phyloP scores from a whole-genome alignment of 1,140 invertebrate genomes.

The Rhynchophorus ferrugineus region DNA sequence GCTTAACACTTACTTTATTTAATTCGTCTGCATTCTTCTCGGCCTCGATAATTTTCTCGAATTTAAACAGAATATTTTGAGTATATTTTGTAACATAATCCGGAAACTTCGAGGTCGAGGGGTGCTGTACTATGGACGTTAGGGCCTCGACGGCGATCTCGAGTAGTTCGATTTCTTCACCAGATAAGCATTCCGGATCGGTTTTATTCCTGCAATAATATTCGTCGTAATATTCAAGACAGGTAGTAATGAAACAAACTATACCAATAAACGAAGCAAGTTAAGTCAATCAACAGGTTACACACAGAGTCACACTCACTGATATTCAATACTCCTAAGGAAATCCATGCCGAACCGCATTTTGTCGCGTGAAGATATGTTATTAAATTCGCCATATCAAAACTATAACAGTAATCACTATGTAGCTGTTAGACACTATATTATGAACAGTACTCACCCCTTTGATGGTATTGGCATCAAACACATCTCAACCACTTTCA shows the following conservation, averaged over 20 bases:
- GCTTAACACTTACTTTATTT: slow-evolving; percentile 33
- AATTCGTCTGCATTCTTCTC: slow-evolving; percentile 30
- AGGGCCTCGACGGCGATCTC: slow-evolving; percentile 57
- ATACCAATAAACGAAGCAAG: slow-evolving; percentile 40
- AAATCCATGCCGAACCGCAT: slow-evolving; percentile 58
- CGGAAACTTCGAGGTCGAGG: slow-evolving; percentile 31
- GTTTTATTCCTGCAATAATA: slow-evolving; percentile 33
- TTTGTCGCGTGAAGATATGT: slow-evolving; percentile 49
- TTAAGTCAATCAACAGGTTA: slow-evolving; percentile 37
- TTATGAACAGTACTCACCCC: slow-evolving; percentile 25
- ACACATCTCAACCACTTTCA: slow-evolving; percentile 40
- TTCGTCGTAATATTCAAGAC: too few relatives aligned
- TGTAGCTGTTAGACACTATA: slow-evolving; percentile 3
- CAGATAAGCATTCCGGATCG: slow-evolving; percentile 42
- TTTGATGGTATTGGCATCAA: slow-evolving; percentile 34
- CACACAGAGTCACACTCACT: slow-evolving; percentile 34
- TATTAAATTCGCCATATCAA: slow-evolving; percentile 38
- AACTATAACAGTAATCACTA: slow-evolving; percentile 26
- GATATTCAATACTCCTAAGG: slow-evolving; percentile 40
- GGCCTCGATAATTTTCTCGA: slow-evolving; percentile 36
- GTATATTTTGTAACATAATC: slow-evolving; percentile 32
- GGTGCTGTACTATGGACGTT: slow-evolving; percentile 38
- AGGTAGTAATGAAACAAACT: slow-evolving; percentile 5
- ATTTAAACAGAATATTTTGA: slow-evolving; percentile 36
- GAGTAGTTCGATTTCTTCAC: slow-evolving; percentile 48